Evolutionary conservation across 1,140 invertebrate species (phyloP), one percentile per base, ranked within the genome.

Genomic region (Dinoponera quadriceps): DNA sequence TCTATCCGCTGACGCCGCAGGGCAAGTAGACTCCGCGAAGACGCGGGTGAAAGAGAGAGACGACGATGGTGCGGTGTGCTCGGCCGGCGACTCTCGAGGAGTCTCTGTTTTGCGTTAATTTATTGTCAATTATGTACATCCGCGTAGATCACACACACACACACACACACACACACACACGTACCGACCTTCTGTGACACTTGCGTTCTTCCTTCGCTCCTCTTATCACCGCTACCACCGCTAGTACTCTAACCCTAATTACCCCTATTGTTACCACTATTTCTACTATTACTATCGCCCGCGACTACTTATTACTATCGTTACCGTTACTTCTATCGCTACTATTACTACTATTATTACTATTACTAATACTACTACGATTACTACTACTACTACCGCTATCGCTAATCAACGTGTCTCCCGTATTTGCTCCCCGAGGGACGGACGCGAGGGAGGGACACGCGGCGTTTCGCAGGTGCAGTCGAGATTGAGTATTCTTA

Each of bases 71-170:
- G 55, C 57, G 78, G 74, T 55, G 69, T 29, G 69, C 27, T 66
- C 65, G 57, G 55, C 81, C 66, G 78, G 71, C 75, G 85, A 77
- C 68, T 84, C 85, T 87, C 65, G 77, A 75, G 85, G 85, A 87
- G 69, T 78, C 71, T 57, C 22, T 33, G 14, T 75, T 71, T 69
- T 38, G 54, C 51, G 33, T 80, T 80, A 80, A 91, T 91, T 91
- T 91, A 92, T 91, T 92, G 84, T 93, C 92, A 92, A 93, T 93
- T 93, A 92, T 88, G 88, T 77, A 83, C 88, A 55, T 20, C 38
- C 38, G 38, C 38, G 38, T 44, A 44, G 38, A 9, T 9, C 38
- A 44, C 0, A 20, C 29, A 44, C 49, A 78, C 55, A 20, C 33
- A 48, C 49, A 57, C 63, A 80, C 22, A 69, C 48, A 29, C 44